A percentile compares a stretch with the other conserved stretches of the same genome.
phyloP scores from a whole-genome alignment of 2,797 vertebrate genomes.

The Vespertilio murinus region DNA sequence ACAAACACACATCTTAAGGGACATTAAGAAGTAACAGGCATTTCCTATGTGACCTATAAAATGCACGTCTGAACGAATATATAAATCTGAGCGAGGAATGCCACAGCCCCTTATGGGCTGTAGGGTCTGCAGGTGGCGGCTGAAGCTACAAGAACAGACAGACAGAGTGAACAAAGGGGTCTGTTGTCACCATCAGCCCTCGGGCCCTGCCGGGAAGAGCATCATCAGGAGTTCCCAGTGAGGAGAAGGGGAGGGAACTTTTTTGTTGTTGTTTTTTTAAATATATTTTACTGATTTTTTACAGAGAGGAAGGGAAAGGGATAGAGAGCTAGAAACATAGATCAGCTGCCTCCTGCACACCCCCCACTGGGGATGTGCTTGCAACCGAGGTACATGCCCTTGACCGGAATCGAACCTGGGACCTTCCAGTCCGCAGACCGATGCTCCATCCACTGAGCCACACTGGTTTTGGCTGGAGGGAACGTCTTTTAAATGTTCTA shows the following conservation, averaged over 20 bases:
- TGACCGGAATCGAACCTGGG: no score
- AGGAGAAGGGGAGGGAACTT: no score
- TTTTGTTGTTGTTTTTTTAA: no score
- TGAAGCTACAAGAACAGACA: background rate
- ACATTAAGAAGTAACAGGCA: background rate
- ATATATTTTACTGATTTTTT: no score
- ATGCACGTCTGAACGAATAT: background rate
- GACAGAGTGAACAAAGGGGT: background rate
- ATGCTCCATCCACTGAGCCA: no score
- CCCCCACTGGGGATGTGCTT: no score
- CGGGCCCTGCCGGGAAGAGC: background rate
- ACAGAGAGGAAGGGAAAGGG: no score
- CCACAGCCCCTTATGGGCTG: background rate
- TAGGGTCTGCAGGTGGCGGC: background rate
- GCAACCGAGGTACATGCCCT: no score
- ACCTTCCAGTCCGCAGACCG: no score
- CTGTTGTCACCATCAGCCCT: background rate
- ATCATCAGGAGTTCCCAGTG: no score
- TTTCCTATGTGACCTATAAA: background rate
- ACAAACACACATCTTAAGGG: background rate
- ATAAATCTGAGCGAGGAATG: background rate
- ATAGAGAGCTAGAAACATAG: no score
- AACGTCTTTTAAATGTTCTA: conserved; percentile 34
- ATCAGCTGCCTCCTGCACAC: no score
- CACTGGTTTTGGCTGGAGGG: background rate